Conservation (phyloP, 2,888 invertebrate genomes). For the Andrena fulva region DNA sequence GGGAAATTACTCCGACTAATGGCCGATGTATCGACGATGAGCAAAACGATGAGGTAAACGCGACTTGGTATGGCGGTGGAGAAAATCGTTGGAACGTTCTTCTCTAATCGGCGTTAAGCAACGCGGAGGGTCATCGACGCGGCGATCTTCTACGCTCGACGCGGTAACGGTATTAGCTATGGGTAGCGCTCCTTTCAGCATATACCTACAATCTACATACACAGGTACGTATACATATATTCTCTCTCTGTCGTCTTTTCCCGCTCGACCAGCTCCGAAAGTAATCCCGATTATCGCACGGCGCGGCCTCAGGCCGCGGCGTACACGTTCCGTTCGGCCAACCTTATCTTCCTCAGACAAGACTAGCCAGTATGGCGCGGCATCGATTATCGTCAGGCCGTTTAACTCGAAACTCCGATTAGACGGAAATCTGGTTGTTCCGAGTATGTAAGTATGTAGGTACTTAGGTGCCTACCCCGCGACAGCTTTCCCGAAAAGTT, state of each 20-base stretch:
- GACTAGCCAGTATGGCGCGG: neutral
- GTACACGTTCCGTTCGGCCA: conserved; percentile 15
- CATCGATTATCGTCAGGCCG: conserved; percentile 19
- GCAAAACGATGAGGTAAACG: neutral
- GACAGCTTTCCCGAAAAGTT: neutral
- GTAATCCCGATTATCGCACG: conserved; percentile 28
- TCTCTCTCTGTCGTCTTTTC: neutral
- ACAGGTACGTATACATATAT: too few relatives aligned
- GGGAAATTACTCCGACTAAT: neutral
- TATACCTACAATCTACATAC: too few relatives aligned
- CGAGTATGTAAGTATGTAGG: neutral
- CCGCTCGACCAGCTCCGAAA: neutral
- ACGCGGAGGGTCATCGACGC: conserved; percentile 67
- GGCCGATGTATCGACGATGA: conserved; percentile 2
- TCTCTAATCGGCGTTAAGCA: conserved; percentile 59
- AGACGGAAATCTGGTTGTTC: conserved; percentile 1
- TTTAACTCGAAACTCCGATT: conserved; percentile 23
- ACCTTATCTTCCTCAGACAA: neutral
- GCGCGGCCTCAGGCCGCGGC: neutral
- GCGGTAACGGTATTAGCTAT: conserved; percentile 43
- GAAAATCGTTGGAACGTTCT: conserved; percentile 52
- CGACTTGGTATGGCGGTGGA: neutral
- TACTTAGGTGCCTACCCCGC: neutral
- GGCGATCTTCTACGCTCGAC: conserved; percentile 53
- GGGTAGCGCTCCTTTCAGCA: conserved; percentile 15